Conservation (phyloP, 2,797 vertebrate species). For the Todus mexicanus region DNA sequence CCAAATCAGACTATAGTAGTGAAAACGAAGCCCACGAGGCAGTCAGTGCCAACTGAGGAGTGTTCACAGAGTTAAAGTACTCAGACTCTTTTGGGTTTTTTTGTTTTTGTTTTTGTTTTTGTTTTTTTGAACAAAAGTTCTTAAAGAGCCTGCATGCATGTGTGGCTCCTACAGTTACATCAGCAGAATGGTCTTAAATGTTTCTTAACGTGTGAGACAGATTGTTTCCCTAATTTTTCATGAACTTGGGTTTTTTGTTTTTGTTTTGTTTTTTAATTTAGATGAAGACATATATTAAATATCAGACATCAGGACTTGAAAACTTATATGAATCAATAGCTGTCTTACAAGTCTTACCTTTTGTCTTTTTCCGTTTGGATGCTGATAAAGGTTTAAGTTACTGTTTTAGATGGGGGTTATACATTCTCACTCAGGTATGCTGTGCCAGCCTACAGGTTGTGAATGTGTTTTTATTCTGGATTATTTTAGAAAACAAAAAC, state of each 20-base stretch:
- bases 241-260: constrained; percentile 73
- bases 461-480: constrained; percentile 99
- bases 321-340: constrained; percentile 87
- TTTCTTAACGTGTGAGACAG: constrained; percentile 95
- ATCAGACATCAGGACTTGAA: constrained; percentile 95
- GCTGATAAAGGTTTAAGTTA: constrained; percentile 91
- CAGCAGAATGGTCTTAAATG: constrained; percentile 99
- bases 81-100: constrained; percentile 72
- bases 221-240: constrained; percentile 89
- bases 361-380: constrained; percentile 85
- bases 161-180: constrained; percentile 92
- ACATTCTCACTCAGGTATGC: constrained; percentile 99
- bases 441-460: constrained; percentile 99
- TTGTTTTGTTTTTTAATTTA: constrained; percentile 75
- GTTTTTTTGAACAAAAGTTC: constrained; percentile 83
- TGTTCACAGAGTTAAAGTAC: constrained; percentile 76
- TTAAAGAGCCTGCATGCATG: constrained; percentile 94
- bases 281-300: constrained; percentile 90
- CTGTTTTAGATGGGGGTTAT: constrained; percentile 93
- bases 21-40: constrained; percentile 96
- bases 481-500: constrained; percentile 83
- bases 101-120: no score
- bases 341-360: constrained; percentile 91
- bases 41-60: constrained; percentile 93
- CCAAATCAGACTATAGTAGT: constrained; percentile 99